Base-by-base conservation (phyloP, 2,113 vertebrate genomes). In the Micromys minutus region DNA sequence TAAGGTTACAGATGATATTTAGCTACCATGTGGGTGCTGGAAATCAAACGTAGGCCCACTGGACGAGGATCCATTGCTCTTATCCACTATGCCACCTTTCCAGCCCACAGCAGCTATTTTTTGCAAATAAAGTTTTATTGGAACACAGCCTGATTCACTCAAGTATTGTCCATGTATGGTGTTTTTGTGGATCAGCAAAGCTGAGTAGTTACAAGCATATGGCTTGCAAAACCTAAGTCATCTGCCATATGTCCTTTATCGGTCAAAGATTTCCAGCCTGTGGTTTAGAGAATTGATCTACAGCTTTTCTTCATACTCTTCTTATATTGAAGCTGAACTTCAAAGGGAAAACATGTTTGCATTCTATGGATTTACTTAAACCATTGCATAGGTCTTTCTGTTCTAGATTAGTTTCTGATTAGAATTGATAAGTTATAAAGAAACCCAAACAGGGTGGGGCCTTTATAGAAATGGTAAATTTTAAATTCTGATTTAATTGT, bases 41-140 rank as follows among this genome's bases (percentile, higher is more conserved):
- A 26, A 63, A 84, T 84, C 24, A 63, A 45, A 59, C 24, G 26
- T 63, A 63, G 15, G 15, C 42, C 39, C 39, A 19, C 2, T 45
- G 7, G 15, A 84, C 45, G 57, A 63, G 3, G 6, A 63, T 39
- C 59, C 26, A 84, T 57, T 63, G n/a, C 24, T 83, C 15, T 83
- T 83, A 61, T 61, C 80, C 24, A 83, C 57, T 31, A 39, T 63
- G 26, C 39, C 34, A 59, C 55, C 52, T 59, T 36, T 39, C 55
- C 22, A 94, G 81, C 65, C 55, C 84, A 90, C 61, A 94, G 76
- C 93, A 61, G 57, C 59, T 94, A 11, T 79, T 97, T 95, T n/a
- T 91, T 95, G 65, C 95, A 96, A 97, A 97, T 97, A 97, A 97
- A 96, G 96, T 91, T 97, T 97, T 96, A 96, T 93, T 97, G 96